phyloP scores from a whole-genome alignment of 2,888 invertebrate species.

The Hofmannophila pseudospretella region DNA sequence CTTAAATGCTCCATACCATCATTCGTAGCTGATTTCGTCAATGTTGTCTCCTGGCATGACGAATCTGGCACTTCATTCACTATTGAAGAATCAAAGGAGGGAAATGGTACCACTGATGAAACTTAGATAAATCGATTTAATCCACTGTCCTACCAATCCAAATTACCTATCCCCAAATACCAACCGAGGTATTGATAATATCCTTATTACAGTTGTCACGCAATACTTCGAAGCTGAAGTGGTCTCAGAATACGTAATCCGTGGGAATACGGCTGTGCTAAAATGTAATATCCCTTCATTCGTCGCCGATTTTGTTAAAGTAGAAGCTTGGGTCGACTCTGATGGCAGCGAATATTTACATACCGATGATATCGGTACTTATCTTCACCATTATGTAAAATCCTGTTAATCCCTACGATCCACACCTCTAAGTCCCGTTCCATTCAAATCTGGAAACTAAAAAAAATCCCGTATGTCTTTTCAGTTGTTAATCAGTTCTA shows the following conservation, averaged over 20 bases:
- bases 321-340: conserved; percentile 87
- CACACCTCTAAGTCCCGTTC: conserved; percentile 1
- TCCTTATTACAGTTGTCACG: conserved; percentile 84
- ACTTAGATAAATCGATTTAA: too few relatives aligned
- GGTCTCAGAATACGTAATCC: conserved; percentile 92
- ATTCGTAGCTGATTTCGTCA: conserved; percentile 95
- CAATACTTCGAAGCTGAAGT: conserved; percentile 94
- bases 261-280: conserved; percentile 90
- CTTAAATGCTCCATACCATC: conserved; percentile 94
- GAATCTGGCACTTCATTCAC: conserved; percentile 80
- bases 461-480: conserved; percentile 15
- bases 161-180: conserved; percentile 2
- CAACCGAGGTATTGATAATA: conserved; percentile 3
- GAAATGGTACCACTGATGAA: conserved; percentile 15
- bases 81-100: conserved; percentile 28
- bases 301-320: conserved; percentile 93
- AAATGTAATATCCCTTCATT: conserved; percentile 95
- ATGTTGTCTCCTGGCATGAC: conserved; percentile 91
- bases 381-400: neutral
- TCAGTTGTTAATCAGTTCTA: conserved; percentile 89
- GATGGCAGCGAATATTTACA: conserved; percentile 84
- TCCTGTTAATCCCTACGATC: conserved; percentile 5
- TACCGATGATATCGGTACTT: conserved; percentile 83
- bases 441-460: neutral
- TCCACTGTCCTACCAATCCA: too few relatives aligned